Conservation (phyloP, 2,113 vertebrate genomes). For the Neogobius melanostomus region DNA sequence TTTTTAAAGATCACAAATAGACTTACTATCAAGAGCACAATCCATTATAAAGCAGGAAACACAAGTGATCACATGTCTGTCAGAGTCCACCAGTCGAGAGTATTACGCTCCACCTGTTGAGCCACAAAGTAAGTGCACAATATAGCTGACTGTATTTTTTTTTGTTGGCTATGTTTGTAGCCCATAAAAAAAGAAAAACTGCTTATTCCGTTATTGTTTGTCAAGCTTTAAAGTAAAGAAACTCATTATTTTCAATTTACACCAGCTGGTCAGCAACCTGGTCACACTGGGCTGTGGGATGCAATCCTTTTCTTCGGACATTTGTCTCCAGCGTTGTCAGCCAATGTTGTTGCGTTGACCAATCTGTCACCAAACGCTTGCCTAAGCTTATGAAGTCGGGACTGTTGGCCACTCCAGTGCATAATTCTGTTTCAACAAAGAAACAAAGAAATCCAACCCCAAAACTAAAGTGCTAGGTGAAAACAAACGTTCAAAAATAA, state of each 20-base stretch:
- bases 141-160: too few relatives aligned
- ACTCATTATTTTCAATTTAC: not conserved
- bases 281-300: not conserved
- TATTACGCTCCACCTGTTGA: not conserved
- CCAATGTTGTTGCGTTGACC: not conserved
- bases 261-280: not conserved
- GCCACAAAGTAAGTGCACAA: too few relatives aligned
- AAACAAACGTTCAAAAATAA: too few relatives aligned
- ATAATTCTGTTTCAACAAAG: not conserved
- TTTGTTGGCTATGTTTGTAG: too few relatives aligned
- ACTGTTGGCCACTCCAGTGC: not conserved
- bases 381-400: not conserved
- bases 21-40: too few relatives aligned
- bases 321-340: not conserved
- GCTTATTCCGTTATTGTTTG: not conserved
- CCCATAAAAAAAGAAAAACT: not conserved
- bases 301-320: not conserved
- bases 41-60: too few relatives aligned
- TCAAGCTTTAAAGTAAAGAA: not conserved
- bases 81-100: too few relatives aligned
- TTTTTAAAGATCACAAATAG: not conserved
- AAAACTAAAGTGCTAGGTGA: not conserved
- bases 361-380: not conserved
- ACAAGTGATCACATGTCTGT: too few relatives aligned
- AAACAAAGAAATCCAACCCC: not conserved